Evolutionary conservation across 2,113 vertebrate species (phyloP), one percentile per base, ranked within the genome.

Genomic region (Apaloderma vittatum): DNA sequence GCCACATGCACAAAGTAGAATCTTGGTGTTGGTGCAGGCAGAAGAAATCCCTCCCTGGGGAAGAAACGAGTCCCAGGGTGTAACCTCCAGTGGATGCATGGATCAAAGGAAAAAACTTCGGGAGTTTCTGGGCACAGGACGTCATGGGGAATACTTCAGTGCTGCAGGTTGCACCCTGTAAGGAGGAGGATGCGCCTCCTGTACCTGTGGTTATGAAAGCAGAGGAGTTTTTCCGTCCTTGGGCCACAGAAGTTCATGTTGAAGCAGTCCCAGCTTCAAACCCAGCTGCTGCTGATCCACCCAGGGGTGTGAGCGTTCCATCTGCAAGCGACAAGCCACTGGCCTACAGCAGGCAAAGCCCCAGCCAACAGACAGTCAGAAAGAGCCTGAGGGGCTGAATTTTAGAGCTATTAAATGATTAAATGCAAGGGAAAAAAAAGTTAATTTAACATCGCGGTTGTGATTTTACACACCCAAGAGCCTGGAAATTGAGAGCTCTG

Each of bases 401-500:
- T 97, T 97, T 95, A 94, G 95, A 97, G 96, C 96, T 96, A 97
- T 97, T 97, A 97, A 97, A 94, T 94, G 93, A 93, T 97, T 96
- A 96, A 96, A 97, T 94, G 95, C 71, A 88, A 88, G 82, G 81
- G 15, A 11, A 73, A 92, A 83, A 86, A 93, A 95, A 92, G 92
- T 95, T 90, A 96, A 95, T 97, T 95, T 96, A 92, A 94, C 91
- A 95, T 97, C 76, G 37, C 48, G 62, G 96, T 96, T 95, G 94
- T 96, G 96, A 97, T 97, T 97, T 97, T 96, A 94, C 96, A 97
- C 96, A 93, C 96, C 97, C 97, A 78, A 96, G 97, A 97, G 97
- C 89, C 96, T 91, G 95, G 66, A 89, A 96, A 96, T 86, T 79
- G 97, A 96, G 96, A 92, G 94, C 95, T 92, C 72, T 91, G 89